Conservation (phyloP, 2,888 invertebrate species). For the Ophonus ardosiacus region DNA sequence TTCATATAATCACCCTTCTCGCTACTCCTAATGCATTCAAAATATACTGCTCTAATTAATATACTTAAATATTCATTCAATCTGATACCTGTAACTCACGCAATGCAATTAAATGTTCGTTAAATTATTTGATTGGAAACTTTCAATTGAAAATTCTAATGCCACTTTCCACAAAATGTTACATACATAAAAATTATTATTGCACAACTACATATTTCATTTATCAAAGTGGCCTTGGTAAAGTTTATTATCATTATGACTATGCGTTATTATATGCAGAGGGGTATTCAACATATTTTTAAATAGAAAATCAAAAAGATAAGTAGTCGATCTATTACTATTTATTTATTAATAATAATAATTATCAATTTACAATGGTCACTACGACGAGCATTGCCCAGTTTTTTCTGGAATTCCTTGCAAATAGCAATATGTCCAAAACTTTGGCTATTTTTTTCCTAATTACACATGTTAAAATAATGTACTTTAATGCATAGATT, state of each 20-base stretch:
- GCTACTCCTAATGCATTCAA: slow-evolving; percentile 20
- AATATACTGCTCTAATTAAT: slow-evolving; percentile 23
- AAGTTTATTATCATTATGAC: neutral
- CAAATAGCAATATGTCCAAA: too few relatives aligned
- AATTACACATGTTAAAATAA: too few relatives aligned
- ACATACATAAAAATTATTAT: slow-evolving; percentile 17
- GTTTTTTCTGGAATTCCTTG: too few relatives aligned
- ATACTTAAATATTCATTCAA: slow-evolving; percentile 41
- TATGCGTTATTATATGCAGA: neutral
- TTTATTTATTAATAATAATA: too few relatives aligned
- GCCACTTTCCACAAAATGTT: neutral
- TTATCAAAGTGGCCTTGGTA: neutral
- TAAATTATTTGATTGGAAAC: slow-evolving; percentile 29
- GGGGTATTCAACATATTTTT: neutral
- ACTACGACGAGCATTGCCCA: too few relatives aligned
- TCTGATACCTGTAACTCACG: slow-evolving; percentile 13
- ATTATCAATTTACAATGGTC: too few relatives aligned
- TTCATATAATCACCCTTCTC: neutral
- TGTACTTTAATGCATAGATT: too few relatives aligned
- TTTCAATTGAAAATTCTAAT: slow-evolving; percentile 1
- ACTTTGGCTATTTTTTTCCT: too few relatives aligned
- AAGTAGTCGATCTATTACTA: too few relatives aligned
- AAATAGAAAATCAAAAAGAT: neutral
- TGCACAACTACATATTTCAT: neutral
- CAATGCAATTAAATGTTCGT: slow-evolving; percentile 1